phyloP scores from a whole-genome alignment of 2,797 vertebrate species.

The Xerus rutilus region DNA sequence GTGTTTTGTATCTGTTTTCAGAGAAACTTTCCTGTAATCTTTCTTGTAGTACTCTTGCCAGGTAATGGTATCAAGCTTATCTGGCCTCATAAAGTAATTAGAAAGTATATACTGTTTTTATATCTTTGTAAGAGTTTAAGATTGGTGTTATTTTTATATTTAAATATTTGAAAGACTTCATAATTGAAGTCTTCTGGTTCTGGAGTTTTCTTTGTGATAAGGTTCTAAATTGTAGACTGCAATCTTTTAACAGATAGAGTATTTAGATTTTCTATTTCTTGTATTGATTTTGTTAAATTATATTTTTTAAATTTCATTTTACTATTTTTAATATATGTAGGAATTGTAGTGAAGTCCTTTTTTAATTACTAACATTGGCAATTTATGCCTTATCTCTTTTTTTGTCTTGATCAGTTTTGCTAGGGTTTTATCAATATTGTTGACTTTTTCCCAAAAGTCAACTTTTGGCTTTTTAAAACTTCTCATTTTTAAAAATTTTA shows the following conservation, averaged over 20 bases:
- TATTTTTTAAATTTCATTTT: not conserved
- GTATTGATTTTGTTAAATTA: not conserved
- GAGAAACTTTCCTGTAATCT: not conserved
- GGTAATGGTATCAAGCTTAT: not conserved
- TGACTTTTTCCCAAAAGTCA: not conserved
- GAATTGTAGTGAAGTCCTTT: not conserved
- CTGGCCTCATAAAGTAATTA: not conserved
- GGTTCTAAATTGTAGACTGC: too few species aligned
- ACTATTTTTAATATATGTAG: not conserved
- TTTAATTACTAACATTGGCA: not conserved
- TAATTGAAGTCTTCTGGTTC: not conserved
- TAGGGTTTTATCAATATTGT: not conserved
- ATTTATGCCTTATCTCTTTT: not conserved
- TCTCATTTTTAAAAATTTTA: not conserved
- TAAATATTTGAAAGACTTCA: constrained; percentile 2
- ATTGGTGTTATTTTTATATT: not conserved
- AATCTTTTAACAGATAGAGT: not conserved
- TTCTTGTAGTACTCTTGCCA: not conserved
- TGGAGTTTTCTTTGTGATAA: too few species aligned
- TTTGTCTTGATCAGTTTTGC: not conserved
- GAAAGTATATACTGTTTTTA: too few species aligned
- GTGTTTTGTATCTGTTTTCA: not conserved
- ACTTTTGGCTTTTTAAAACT: not conserved
- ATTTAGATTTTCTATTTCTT: not conserved
- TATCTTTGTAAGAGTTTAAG: not conserved